Conservation (phyloP, 2,113 vertebrate genomes). For the Bagarius yarrelli region DNA sequence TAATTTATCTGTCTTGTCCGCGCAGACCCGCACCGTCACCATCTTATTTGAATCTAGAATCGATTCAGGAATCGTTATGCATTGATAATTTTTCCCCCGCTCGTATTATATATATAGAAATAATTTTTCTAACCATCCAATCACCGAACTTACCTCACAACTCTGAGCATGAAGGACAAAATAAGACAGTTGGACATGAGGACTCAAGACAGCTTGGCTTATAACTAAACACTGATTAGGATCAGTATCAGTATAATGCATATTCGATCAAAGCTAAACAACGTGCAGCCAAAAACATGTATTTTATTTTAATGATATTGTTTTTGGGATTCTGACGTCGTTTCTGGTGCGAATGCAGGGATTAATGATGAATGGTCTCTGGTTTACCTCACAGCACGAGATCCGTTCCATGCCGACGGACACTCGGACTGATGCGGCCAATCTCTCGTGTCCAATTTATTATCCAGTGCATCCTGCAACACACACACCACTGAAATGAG, state of each 20-base stretch:
- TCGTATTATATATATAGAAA: too few relatives aligned
- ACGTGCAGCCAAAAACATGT: too few relatives aligned
- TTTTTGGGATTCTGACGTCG: background rate
- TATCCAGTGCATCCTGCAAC: conserved; percentile 85
- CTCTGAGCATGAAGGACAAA: conserved; percentile 34
- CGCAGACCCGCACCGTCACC: too few relatives aligned
- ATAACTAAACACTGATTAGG: too few relatives aligned
- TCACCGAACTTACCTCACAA: conserved; percentile 37
- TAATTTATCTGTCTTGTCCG: too few relatives aligned
- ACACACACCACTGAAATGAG: background rate
- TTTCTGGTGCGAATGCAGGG: background rate
- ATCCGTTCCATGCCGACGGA: conserved; percentile 90
- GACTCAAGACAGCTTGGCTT: too few relatives aligned
- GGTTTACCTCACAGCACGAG: conserved; percentile 71
- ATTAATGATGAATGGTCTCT: background rate
- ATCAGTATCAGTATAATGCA: too few relatives aligned
- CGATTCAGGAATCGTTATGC: too few relatives aligned
- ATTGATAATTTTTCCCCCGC: too few relatives aligned
- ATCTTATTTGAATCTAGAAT: too few relatives aligned
- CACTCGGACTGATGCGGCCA: conserved; percentile 90
- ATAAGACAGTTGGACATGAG: background rate
- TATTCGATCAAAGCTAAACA: too few relatives aligned
- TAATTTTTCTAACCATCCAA: too few relatives aligned
- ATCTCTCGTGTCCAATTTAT: conserved; percentile 87
- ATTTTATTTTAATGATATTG: background rate